Evolutionary conservation across 2,797 vertebrate species (phyloP).

Genomic region (Acanthiza pusilla): DNA sequence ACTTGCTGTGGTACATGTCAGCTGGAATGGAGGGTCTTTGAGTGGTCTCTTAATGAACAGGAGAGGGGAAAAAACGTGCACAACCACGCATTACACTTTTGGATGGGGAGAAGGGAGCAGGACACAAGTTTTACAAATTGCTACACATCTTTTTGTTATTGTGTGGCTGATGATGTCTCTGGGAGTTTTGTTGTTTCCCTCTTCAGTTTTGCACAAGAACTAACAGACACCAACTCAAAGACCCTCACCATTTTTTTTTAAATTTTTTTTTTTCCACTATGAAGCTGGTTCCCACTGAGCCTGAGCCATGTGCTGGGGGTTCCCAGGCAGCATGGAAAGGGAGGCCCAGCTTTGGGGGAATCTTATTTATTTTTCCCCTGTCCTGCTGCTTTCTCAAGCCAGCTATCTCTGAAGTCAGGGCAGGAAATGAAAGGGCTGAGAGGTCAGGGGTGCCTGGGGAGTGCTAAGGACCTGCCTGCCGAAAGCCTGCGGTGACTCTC

Average conservation of each 20-base stretch:
- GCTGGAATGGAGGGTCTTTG: not conserved
- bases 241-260: not conserved
- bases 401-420: constrained; percentile 17
- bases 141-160: rapidly evolving
- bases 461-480: not conserved
- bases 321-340: not conserved
- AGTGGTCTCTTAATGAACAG: not conserved
- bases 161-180: not conserved
- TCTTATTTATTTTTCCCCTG: not conserved
- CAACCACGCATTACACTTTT: not conserved
- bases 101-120: not conserved
- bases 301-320: not conserved
- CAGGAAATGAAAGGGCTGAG: constrained; percentile 35
- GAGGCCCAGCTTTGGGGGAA: not conserved
- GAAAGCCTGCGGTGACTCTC: not conserved
- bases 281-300: not conserved
- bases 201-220: not conserved
- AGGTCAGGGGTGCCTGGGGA: constrained; percentile 8
- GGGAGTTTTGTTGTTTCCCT: not conserved
- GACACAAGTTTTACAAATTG: not conserved
- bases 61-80: not conserved
- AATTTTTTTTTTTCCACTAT: rapidly evolving
- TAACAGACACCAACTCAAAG: not conserved
- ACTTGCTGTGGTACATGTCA: not conserved
- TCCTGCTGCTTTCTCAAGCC: constrained; percentile 2